Evolutionary conservation across 2,888 invertebrate species (phyloP), one percentile per base, ranked within the genome.

Genomic region (Amphipyra berbera): DNA sequence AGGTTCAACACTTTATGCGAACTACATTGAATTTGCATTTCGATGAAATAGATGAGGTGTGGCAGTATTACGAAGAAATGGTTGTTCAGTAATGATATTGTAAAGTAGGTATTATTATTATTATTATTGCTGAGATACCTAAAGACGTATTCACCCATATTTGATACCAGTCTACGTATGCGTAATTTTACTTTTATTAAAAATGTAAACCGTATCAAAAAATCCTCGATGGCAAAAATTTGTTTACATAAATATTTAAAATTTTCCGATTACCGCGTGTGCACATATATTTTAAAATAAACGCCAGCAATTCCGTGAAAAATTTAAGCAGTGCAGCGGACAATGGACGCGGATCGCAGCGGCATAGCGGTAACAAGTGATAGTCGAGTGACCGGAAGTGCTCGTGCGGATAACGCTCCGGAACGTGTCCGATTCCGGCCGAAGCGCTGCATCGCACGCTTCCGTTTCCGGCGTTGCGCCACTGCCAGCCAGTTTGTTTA

Each of bases 321-420:
- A 69, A 64, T 63, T 60, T 60, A 59, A 68, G 56, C 53, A 60
- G 47, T 52, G 55, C 12, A 61, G 70, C 58, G 70, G 69, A 78
- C 71, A 79, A 69, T 66, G 70, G 72, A 48, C 52, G 55, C 63
- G 42, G 55, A 52, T 53, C 48, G 59, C 37, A 73, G 73, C 13
- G 71, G 61, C 64, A 65, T 67, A 68, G 65, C 53, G 65, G 76
- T 70, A 54, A 57, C 76, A 61, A 78, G 67, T 73, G 82, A 83
- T 85, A 85, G 78, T 76, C 69, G 61, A 67, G 69, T 61, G 78
- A 60, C 76, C 88, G 89, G 89, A 89, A 78, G 84, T 82, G 84
- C 82, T 79, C 82, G 82, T 82, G 85, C 82, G 88, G 90, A 91
- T 92, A 90, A 90, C 91, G 89, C 82, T 76, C 88, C 90, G 90